Evolutionary conservation across 2,888 invertebrate species (phyloP).

Genomic region (Geotrupes spiniger): DNA sequence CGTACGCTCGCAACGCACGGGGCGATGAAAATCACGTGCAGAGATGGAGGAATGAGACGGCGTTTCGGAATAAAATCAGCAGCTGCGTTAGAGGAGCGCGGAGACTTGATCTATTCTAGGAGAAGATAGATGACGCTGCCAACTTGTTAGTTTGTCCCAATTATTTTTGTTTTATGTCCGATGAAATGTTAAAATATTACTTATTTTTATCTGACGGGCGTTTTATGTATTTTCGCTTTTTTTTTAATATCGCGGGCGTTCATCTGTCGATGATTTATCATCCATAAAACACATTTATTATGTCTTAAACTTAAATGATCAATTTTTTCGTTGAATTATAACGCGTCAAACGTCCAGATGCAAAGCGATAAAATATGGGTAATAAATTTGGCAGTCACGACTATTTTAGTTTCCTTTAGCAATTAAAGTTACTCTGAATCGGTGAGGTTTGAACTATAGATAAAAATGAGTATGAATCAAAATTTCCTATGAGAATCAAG

Average conservation of each 20-base stretch:
- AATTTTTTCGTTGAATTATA: too few relatives aligned
- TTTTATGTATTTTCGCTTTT: slow-evolving; percentile 22
- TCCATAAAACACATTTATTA: too few relatives aligned
- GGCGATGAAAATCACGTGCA: slow-evolving; percentile 18
- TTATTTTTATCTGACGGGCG: slow-evolving; percentile 31
- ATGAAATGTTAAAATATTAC: slow-evolving; percentile 43
- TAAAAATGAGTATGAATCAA: too few relatives aligned
- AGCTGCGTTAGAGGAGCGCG: slow-evolving; percentile 35
- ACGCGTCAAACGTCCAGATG: too few relatives aligned
- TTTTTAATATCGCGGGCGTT: slow-evolving; percentile 17
- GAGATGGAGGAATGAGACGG: slow-evolving; percentile 8
- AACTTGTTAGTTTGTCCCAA: slow-evolving; percentile 45
- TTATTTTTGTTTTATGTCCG: slow-evolving; percentile 47
- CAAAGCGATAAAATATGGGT: too few relatives aligned
- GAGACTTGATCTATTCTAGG: slow-evolving; percentile 42
- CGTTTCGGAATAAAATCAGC: slow-evolving; percentile 34
- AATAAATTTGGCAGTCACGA: too few relatives aligned
- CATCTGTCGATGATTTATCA: slow-evolving; percentile 4
- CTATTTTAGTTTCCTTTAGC: too few relatives aligned
- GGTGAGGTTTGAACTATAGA: too few relatives aligned
- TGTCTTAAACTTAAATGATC: too few relatives aligned
- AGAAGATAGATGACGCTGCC: slow-evolving; percentile 43
- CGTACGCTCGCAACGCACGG: slow-evolving; percentile 1
- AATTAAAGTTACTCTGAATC: too few relatives aligned
- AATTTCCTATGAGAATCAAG: too few relatives aligned